A percentile compares a stretch with the other conserved stretches of the same genome.
phyloP scores from a whole-genome alignment of 2,888 invertebrate genomes.

The Megalurothrips usitatus region DNA sequence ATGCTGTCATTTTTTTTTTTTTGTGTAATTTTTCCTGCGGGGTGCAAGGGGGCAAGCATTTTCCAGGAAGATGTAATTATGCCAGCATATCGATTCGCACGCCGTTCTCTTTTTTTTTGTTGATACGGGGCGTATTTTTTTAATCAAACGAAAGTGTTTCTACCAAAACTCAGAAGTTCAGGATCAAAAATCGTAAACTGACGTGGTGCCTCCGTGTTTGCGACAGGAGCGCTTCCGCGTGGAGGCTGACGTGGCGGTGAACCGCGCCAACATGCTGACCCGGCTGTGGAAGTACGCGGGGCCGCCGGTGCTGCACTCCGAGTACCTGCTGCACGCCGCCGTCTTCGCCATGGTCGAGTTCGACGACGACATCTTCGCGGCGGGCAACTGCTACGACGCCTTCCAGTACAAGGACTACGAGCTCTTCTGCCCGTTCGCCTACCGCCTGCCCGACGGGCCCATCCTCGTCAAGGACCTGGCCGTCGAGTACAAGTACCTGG shows the following conservation, averaged over 20 bases:
- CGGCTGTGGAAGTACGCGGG: slow-evolving; percentile 88
- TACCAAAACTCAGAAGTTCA: no score
- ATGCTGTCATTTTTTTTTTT: no score
- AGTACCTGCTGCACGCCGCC: slow-evolving; percentile 83
- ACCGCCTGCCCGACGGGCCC: slow-evolving; percentile 78
- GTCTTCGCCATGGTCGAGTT: slow-evolving; percentile 92
- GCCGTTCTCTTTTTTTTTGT: no score
- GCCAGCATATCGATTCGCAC: no score
- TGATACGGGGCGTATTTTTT: no score
- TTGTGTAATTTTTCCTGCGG: no score
- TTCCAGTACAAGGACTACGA: slow-evolving; percentile 77
- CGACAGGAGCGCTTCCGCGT: slow-evolving; percentile 73
- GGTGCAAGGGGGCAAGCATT: no score
- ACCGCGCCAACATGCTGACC: slow-evolving; percentile 92
- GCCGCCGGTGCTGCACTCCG: slow-evolving; percentile 70
- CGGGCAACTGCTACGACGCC: slow-evolving; percentile 89
- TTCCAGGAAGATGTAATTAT: no score
- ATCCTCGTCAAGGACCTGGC: slow-evolving; percentile 90
- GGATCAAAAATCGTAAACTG: no score
- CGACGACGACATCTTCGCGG: slow-evolving; percentile 91
- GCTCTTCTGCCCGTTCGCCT: slow-evolving; percentile 89
- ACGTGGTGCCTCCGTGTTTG: not conserved
- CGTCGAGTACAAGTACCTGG: slow-evolving; percentile 89
- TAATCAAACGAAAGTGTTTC: no score
- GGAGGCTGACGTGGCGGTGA: slow-evolving; percentile 89